A percentile compares a stretch with the other conserved stretches of the same genome.
Evolutionary conservation across 1,140 invertebrate species (phyloP).

Genomic region (Drosophila teissieri): DNA sequence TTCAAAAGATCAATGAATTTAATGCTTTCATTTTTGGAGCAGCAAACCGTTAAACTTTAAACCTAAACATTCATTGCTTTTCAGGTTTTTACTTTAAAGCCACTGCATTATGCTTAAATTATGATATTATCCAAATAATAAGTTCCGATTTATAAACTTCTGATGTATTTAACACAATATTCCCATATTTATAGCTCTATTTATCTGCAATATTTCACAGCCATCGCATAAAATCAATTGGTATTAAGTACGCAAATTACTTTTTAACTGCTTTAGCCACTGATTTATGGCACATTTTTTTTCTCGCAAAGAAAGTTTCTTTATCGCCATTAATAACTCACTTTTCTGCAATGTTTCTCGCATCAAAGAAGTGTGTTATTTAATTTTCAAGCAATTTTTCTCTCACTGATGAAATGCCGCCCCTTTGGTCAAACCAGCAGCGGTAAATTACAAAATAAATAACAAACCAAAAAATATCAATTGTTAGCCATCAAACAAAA

Average conservation of each 20-base stretch:
- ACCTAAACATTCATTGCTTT: too few relatives aligned
- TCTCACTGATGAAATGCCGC: conserved; percentile 12
- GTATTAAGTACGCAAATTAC: conserved; percentile 2
- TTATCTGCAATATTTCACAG: neutral
- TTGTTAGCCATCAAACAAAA: conserved; percentile 43
- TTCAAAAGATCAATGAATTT: conserved; percentile 11
- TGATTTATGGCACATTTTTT: conserved; percentile 11
- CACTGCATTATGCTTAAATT: neutral
- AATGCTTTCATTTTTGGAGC: conserved; percentile 11
- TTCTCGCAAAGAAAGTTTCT: conserved; percentile 1
- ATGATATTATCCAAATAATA: neutral
- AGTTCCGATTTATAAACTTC: neutral
- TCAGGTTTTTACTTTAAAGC: too few relatives aligned
- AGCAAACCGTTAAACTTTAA: neutral
- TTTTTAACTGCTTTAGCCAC: neutral
- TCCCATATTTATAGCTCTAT: neutral
- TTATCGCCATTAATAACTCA: conserved; percentile 15
- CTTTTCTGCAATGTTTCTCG: conserved; percentile 18
- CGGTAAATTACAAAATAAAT: conserved; percentile 44
- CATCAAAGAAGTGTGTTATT: conserved; percentile 24
- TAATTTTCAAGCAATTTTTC: conserved; percentile 15
- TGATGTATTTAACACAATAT: neutral
- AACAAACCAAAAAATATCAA: conserved; percentile 40
- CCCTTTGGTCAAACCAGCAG: conserved; percentile 20
- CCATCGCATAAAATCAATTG: neutral